Evolutionary conservation across 2,113 vertebrate species (phyloP), one percentile per base, ranked within the genome.

Genomic region (Laterallus jamaicensis): DNA sequence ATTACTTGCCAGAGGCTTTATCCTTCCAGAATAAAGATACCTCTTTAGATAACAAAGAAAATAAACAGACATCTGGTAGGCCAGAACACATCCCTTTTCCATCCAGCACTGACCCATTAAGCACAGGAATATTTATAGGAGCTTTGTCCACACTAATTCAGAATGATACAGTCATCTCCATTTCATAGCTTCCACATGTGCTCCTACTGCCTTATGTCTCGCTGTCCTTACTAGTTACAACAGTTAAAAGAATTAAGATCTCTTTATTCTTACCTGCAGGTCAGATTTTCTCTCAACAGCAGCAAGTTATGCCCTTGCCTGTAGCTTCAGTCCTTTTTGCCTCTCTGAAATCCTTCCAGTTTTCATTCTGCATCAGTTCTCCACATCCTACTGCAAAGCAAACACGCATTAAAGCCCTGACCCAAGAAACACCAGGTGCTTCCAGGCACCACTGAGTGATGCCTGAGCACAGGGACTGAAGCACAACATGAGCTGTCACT

Each of bases 271-370:
- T 74, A 82, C 21, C 31, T 79, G 54, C 31, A 54, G 6, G 8
- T 21, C 37, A 58, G 47, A 35, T 68, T 56, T 70, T 47, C 52
- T 60, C 70, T 39, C 37, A 35, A 4, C 22, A 86, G 40, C 32
- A 35, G 14, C 66, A 37, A 54, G 22, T 63, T 40, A 26, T 0
- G 0, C 8, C 31, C 10, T 21, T 2, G 1, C 17, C 42, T 52
- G 13, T 13, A 78, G 11, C n/a, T 29, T 86, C 62, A 37, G 17
- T 49, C 9, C 13, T 50, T 63, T 59, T 54, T 21, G 54, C 42
- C 42, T 44, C 37, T 89, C 25, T 5, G 6, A 82, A 69, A 69
- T 52, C 49, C 37, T 73, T 62, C 59, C 35, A 71, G 54, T 47
- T 77, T 60, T 77, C n/a, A 39, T 71, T 71, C 58, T 71, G 5